Percentiles rank a stretch among this genome's conserved stretches.
These are phyloP conservation scores for Lucilia cuprina DNA, from an alignment of 1,140 invertebrate genomes.

Conservation along the genomic window DNA sequence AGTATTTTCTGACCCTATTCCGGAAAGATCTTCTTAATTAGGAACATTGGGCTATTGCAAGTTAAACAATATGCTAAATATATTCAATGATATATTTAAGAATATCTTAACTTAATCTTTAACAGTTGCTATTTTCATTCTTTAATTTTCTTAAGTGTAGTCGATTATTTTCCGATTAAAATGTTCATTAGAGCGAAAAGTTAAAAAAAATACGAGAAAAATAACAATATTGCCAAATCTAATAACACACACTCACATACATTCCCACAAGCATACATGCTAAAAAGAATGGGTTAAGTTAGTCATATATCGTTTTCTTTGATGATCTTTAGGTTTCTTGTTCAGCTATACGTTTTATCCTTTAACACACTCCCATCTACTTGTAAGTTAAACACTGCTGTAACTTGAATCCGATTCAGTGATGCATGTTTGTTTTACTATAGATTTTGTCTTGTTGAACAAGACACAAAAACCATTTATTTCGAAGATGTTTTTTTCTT, in stretches of 20 bases:
- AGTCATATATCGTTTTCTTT: neutral
- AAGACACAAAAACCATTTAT: conserved; percentile 8
- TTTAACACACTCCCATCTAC: neutral
- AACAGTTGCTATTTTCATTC: neutral
- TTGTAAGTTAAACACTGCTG: neutral
- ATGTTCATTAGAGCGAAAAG: conserved; percentile 14
- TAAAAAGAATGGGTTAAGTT: neutral
- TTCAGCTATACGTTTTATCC: neutral
- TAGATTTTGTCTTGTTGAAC: conserved; percentile 12
- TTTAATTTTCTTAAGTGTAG: neutral
- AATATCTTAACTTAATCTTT: too few relatives aligned
- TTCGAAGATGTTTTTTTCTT: neutral
- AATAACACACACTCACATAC: neutral
- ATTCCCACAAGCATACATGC: neutral
- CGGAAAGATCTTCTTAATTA: too few relatives aligned
- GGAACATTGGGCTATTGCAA: too few relatives aligned
- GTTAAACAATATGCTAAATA: too few relatives aligned
- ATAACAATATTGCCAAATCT: conserved; percentile 2
- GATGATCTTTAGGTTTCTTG: neutral
- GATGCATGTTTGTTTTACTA: conserved; percentile 15
- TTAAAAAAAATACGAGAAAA: neutral
- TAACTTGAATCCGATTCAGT: neutral
- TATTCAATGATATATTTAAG: too few relatives aligned
- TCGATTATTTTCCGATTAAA: conserved; percentile 7
- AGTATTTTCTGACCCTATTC: too few relatives aligned